Evolutionary conservation across 2,888 invertebrate species (phyloP).

Genomic region (Drosophila mimica): DNA sequence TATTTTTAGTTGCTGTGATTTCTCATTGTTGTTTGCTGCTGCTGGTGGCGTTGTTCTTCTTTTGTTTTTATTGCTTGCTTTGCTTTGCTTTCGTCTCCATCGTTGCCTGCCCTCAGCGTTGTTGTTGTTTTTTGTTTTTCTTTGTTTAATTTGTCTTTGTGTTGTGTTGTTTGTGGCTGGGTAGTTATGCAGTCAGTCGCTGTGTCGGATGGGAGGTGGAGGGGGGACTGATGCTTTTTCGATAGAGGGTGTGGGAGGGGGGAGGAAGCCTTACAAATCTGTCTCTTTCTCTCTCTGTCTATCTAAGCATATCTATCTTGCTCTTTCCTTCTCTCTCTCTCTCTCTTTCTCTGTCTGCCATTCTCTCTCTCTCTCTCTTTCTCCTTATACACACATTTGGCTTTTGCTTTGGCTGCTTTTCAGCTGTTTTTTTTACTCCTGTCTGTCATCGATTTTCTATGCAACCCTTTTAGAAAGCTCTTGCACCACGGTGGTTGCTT

Average conservation of each 20-base stretch:
- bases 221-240: background rate
- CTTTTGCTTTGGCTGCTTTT: background rate
- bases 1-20: constrained; percentile 64
- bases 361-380: background rate
- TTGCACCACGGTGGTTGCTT: constrained; percentile 34
- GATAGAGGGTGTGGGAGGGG: background rate
- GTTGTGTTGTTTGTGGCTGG: constrained; percentile 41
- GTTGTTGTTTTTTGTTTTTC: constrained; percentile 61
- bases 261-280: background rate
- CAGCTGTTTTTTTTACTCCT: constrained; percentile 2
- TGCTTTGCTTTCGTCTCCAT: constrained; percentile 14
- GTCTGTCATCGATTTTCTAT: constrained; percentile 45
- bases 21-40: constrained; percentile 73
- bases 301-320: background rate
- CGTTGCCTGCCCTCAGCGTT: constrained; percentile 29
- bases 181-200: constrained; percentile 26
- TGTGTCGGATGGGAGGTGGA: background rate
- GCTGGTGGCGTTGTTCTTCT: constrained; percentile 25
- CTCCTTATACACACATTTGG: constrained; percentile 1
- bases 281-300: background rate
- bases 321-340: background rate
- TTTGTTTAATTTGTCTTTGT: constrained; percentile 76
- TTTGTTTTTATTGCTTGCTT: constrained; percentile 8
- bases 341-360: background rate
- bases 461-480: constrained; percentile 48